These are phyloP conservation scores for Ceratosolen solmsi DNA, from an alignment of 1,140 invertebrate genomes.

Conservation along the genomic window DNA sequence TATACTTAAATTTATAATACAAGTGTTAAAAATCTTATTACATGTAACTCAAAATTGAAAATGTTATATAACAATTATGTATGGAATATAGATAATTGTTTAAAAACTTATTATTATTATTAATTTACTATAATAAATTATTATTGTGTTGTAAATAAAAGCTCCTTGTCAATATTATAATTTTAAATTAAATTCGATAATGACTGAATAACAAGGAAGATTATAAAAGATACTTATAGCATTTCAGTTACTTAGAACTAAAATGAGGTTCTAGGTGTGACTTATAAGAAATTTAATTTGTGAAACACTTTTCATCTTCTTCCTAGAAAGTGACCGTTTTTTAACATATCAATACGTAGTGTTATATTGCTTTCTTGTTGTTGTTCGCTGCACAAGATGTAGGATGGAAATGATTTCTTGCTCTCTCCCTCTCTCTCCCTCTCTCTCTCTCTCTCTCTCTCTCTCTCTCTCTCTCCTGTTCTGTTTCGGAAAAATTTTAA, in stretches of 20 bases:
- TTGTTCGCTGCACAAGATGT: constrained; percentile 37
- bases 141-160: too few relatives aligned
- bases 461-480: constrained; percentile 6
- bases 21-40: too few relatives aligned
- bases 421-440: background rate
- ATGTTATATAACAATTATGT: too few relatives aligned
- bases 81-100: too few relatives aligned
- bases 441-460: background rate
- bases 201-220: background rate
- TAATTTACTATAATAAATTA: too few relatives aligned
- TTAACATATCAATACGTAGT: background rate
- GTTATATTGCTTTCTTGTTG: constrained; percentile 23
- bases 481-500: constrained; percentile 39
- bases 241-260: background rate
- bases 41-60: too few relatives aligned
- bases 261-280: background rate
- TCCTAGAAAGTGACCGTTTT: constrained; percentile 33
- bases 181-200: background rate
- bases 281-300: constrained; percentile 33
- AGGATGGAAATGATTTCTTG: constrained; percentile 44
- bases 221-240: background rate
- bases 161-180: too few relatives aligned
- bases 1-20: too few relatives aligned
- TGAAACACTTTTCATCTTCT: constrained; percentile 27
- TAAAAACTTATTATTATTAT: too few relatives aligned